Percentiles rank a stretch among this genome's conserved stretches.
Conservation (phyloP, 2,797 vertebrate genomes). For the Sebastiscus tertius region DNA sequence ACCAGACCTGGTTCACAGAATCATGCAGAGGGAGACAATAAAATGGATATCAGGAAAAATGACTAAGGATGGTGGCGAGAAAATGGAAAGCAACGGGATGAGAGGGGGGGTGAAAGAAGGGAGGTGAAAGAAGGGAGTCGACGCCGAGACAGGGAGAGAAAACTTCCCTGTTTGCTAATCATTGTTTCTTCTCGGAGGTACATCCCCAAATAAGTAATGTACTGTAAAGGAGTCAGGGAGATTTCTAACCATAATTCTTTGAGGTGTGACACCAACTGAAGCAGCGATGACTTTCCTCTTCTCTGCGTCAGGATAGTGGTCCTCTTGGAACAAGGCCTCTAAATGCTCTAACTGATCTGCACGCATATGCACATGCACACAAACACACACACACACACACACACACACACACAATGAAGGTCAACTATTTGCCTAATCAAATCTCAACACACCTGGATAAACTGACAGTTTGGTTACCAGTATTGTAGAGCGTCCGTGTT, state of each 20-base stretch:
- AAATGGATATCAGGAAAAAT: neutral
- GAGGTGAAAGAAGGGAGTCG: neutral
- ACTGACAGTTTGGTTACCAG: conserved; percentile 78
- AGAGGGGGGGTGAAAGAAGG: neutral
- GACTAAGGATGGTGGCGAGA: neutral
- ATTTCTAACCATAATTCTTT: conserved; percentile 91
- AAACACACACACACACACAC: neutral
- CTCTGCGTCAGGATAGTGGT: conserved; percentile 94
- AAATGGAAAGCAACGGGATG: neutral
- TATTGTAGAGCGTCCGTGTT: conserved; percentile 90
- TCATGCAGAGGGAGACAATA: neutral
- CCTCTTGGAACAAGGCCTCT: conserved; percentile 91
- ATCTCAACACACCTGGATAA: neutral
- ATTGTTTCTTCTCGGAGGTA: neutral
- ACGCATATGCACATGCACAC: neutral
- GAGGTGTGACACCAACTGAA: conserved; percentile 92
- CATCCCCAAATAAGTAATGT: neutral
- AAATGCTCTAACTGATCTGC: conserved; percentile 91
- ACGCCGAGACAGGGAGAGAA: neutral
- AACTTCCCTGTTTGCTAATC: neutral
- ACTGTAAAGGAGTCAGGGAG: neutral
- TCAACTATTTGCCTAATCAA: conserved; percentile 10
- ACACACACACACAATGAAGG: neutral
- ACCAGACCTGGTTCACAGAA: conserved; percentile 89
- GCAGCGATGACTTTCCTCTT: conserved; percentile 91